Conservation (phyloP, 2,113 vertebrate genomes). For the Columbina picui region DNA sequence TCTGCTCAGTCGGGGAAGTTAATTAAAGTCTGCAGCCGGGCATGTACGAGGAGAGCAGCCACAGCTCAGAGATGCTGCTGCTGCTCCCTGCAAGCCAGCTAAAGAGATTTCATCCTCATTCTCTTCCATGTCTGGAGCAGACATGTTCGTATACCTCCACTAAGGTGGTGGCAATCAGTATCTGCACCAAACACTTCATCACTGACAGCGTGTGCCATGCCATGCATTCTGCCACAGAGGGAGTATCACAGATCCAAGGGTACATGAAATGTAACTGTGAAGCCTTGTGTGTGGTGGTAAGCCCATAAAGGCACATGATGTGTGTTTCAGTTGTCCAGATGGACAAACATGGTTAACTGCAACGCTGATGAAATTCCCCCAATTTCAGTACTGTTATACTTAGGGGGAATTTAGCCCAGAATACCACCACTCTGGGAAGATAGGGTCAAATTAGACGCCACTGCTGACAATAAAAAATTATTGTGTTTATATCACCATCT, state of each 20-base stretch:
- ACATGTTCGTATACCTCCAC: not conserved
- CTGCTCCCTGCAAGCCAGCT: not conserved
- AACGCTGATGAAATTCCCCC: not conserved
- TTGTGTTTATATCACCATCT: not conserved
- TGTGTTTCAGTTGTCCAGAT: rapidly evolving
- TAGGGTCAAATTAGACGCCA: not conserved
- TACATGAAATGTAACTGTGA: not conserved
- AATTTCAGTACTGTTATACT: not conserved
- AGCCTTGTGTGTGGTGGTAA: not conserved
- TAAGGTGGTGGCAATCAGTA: not conserved
- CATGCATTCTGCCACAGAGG: not conserved
- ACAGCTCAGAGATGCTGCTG: not conserved
- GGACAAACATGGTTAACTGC: not conserved
- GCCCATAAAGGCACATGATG: not conserved
- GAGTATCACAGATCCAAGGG: not conserved
- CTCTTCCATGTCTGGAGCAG: not conserved
- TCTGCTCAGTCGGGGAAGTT: conserved; percentile 66
- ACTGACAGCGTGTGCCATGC: rapidly evolving
- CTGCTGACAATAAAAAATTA: not conserved
- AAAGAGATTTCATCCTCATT: not conserved
- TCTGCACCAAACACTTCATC: not conserved
- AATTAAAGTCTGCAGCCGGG: conserved; percentile 61
- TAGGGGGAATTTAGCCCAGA: not conserved
- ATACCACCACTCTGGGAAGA: not conserved
- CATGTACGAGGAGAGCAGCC: not conserved